Conservation (phyloP, 2,113 vertebrate genomes). For the Tetrax tetrax region DNA sequence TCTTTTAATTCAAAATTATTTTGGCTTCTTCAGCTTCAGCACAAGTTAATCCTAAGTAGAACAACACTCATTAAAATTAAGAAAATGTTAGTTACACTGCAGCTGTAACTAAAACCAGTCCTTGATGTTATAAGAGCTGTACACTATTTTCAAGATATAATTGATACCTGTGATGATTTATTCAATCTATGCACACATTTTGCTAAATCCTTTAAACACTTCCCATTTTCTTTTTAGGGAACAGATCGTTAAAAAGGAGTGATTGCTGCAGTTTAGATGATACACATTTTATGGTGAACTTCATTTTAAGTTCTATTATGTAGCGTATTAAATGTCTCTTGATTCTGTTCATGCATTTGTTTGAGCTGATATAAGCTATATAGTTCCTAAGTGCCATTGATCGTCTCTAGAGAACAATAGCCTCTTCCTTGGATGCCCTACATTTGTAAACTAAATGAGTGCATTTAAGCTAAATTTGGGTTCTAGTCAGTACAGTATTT, state of each 20-base stretch:
- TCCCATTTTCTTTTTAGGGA: background rate
- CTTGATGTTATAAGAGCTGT: background rate
- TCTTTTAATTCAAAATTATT: background rate
- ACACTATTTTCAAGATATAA: background rate
- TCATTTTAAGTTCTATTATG: background rate
- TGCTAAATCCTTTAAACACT: conserved; percentile 37
- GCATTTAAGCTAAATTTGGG: background rate
- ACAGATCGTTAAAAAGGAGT: background rate
- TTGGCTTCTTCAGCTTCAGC: background rate
- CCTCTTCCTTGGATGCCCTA: background rate
- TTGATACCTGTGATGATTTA: conserved; percentile 8
- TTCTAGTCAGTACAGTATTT: background rate
- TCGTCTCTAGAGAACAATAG: background rate
- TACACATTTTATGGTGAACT: background rate
- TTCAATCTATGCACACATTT: background rate
- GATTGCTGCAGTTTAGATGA: conserved; percentile 26
- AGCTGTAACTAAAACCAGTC: conserved; percentile 10
- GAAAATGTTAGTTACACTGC: background rate
- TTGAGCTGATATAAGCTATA: background rate
- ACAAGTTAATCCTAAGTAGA: background rate
- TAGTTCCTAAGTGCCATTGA: background rate
- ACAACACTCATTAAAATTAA: conserved; percentile 17
- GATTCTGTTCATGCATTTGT: background rate
- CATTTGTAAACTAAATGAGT: background rate
- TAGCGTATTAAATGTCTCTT: background rate